phyloP scores from a whole-genome alignment of 2,113 vertebrate species.

The Hippolais icterina region DNA sequence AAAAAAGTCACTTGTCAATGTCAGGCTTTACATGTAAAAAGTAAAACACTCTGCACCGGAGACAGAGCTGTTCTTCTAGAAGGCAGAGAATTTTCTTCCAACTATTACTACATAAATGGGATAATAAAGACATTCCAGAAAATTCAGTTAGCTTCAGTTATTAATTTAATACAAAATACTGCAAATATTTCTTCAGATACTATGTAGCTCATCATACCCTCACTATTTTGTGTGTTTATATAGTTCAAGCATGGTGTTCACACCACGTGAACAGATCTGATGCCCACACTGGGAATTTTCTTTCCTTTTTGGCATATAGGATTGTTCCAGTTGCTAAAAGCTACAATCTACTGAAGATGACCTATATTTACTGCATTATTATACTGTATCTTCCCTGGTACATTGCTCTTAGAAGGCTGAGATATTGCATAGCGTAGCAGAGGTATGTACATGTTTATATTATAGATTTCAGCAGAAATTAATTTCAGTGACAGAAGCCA shows the following conservation, averaged over 20 bases:
- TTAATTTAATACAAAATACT: not conserved
- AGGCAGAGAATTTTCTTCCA: not conserved
- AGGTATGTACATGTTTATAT: not conserved
- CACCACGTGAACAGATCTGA: not conserved
- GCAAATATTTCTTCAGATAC: not conserved
- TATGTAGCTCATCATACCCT: not conserved
- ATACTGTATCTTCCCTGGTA: not conserved
- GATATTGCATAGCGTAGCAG: not conserved
- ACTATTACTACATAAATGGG: not conserved
- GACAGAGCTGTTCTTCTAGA: not conserved
- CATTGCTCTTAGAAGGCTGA: not conserved
- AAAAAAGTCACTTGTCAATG: not conserved
- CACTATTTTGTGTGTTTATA: not conserved
- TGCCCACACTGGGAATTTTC: not conserved
- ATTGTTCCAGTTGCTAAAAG: conserved; percentile 1
- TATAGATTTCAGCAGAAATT: not conserved
- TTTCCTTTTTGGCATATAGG: not conserved
- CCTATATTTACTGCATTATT: conserved; percentile 19
- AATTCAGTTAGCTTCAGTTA: not conserved
- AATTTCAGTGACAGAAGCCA: conserved; percentile 1
- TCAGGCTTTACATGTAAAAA: not conserved
- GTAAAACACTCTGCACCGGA: not conserved
- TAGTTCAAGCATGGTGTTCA: not conserved
- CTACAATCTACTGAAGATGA: not conserved
- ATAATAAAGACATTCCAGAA: not conserved